Percentiles rank a stretch among this genome's conserved stretches.
These are phyloP conservation scores for Spondyliosoma cantharus DNA, from an alignment of 2,797 vertebrate genomes.

Conservation along the genomic window DNA sequence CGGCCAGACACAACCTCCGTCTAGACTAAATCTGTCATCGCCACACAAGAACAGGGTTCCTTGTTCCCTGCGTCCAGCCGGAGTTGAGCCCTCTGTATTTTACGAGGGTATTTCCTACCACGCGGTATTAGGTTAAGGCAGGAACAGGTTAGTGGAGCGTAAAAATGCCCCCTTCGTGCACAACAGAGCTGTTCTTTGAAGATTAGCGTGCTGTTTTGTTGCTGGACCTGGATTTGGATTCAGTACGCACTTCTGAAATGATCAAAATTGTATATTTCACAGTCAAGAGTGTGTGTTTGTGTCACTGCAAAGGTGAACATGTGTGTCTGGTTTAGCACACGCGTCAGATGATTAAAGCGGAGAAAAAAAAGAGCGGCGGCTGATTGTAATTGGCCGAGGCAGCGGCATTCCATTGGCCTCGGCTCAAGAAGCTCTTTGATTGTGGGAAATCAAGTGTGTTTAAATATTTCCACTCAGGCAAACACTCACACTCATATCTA, in stretches of 20 bases:
- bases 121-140: constrained; percentile 51
- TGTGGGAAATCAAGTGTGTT: constrained; percentile 63
- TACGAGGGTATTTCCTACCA: constrained; percentile 60
- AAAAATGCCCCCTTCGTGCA: constrained; percentile 60
- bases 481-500: constrained; percentile 4
- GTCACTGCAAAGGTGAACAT: not conserved
- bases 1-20: constrained; percentile 58
- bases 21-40: constrained; percentile 69
- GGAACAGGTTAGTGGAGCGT: constrained; percentile 59
- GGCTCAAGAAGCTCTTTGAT: constrained; percentile 61
- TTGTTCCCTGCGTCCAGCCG: constrained; percentile 59
- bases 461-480: constrained; percentile 44
- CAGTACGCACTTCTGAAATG: constrained; percentile 1
- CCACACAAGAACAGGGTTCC: constrained; percentile 63
- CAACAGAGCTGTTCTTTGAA: constrained; percentile 72
- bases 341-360: constrained; percentile 41
- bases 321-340: not conserved
- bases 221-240: constrained; percentile 21
- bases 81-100: constrained; percentile 59
- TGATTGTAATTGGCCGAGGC: constrained; percentile 62
- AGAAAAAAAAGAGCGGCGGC: constrained; percentile 26
- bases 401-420: constrained; percentile 51
- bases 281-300: constrained; percentile 5
- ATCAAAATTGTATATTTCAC: constrained; percentile 21
- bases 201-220: constrained; percentile 66